phyloP scores from a whole-genome alignment of 2,888 invertebrate genomes.

The Camponotus fellah region DNA sequence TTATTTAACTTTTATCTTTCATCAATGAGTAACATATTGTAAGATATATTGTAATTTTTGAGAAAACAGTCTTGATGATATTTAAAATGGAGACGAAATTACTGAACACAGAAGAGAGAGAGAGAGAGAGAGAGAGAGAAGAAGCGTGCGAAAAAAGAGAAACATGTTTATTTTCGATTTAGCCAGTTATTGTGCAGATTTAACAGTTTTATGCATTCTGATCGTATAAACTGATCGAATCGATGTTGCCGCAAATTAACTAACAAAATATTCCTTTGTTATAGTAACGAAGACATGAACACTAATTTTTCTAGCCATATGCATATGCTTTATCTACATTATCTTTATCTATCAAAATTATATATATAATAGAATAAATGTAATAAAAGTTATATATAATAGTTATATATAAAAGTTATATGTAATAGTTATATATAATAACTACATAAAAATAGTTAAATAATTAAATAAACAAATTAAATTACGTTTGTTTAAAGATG shows the following conservation, averaged over 20 bases:
- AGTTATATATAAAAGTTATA: not conserved
- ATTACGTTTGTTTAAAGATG: not conserved
- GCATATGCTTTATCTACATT: slow-evolving; percentile 21
- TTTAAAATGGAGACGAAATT: not conserved
- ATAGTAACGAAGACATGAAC: slow-evolving; percentile 1
- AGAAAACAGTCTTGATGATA: not conserved
- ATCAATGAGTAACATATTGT: not conserved
- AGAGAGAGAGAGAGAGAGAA: not conserved
- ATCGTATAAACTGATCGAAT: not conserved
- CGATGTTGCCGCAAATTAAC: slow-evolving; percentile 8
- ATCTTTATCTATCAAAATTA: slow-evolving; percentile 31
- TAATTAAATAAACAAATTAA: slow-evolving; percentile 7
- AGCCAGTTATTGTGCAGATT: slow-evolving; percentile 1
- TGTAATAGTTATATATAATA: no score
- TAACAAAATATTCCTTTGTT: not conserved
- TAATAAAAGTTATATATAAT: slow-evolving; percentile 10
- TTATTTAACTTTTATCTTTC: slow-evolving; percentile 19
- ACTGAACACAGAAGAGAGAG: not conserved
- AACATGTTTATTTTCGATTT: slow-evolving; percentile 5
- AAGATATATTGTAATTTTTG: not conserved
- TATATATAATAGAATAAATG: slow-evolving; percentile 15
- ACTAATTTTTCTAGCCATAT: slow-evolving; percentile 29
- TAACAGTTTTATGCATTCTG: slow-evolving; percentile 25
- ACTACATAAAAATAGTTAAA: not conserved
- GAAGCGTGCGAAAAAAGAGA: not conserved